Conservation (phyloP, 1,140 invertebrate genomes). For the Semibalanus balanoides region DNA sequence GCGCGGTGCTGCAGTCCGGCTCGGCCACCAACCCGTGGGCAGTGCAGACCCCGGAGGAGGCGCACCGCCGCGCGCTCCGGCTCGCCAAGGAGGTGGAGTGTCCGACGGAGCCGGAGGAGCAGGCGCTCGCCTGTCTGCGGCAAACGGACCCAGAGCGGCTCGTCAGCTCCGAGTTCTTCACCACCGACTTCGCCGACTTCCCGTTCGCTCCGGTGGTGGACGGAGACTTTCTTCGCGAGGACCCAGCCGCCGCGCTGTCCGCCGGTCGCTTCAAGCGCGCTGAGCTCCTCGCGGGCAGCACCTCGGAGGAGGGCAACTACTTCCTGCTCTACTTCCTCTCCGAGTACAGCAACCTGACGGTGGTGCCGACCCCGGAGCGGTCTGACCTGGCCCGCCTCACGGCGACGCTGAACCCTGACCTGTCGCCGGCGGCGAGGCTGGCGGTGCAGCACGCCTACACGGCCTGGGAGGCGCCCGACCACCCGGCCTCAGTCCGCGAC, state of each 20-base stretch:
- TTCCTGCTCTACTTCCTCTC: no score
- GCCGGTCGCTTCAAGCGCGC: slow-evolving; percentile 14
- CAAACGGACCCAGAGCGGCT: no score
- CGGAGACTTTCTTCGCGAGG: slow-evolving; percentile 15
- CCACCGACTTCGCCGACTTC: slow-evolving; percentile 5
- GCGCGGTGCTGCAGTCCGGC: slow-evolving; percentile 16
- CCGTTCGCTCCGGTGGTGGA: slow-evolving; percentile 17
- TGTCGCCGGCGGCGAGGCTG: no score
- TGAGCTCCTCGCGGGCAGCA: slow-evolving; percentile 15
- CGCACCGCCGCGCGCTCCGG: no score
- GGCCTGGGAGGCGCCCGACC: slow-evolving; percentile 74
- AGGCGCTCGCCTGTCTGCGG: no score
- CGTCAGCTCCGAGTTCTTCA: no score
- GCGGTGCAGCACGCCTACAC: slow-evolving; percentile 54
- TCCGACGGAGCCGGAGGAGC: no score
- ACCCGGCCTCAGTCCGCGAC: slow-evolving; percentile 64
- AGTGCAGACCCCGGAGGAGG: not conserved
- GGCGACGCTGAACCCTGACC: no score
- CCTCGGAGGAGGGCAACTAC: slow-evolving; percentile 13
- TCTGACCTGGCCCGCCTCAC: no score
- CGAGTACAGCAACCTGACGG: no score
- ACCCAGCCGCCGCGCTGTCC: slow-evolving; percentile 14
- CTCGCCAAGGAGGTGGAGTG: no score
- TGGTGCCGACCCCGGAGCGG: no score
- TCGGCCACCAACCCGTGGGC: slow-evolving; percentile 14